phyloP scores from a whole-genome alignment of 2,797 vertebrate genomes.

The Tokudaia muenninki region DNA sequence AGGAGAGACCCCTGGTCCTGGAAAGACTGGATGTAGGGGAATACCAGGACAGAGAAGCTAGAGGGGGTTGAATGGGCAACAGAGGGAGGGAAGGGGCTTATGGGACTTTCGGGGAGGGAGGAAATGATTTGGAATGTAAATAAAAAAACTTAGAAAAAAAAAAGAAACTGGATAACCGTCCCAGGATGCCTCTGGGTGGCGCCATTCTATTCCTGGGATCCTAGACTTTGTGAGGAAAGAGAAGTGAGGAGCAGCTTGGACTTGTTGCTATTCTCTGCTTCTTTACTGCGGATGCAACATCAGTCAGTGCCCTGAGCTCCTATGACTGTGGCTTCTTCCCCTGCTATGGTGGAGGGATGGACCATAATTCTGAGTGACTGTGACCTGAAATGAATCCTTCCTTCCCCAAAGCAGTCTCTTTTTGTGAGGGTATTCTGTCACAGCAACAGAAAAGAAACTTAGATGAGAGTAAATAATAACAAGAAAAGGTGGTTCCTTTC shows the following conservation, averaged over 20 bases:
- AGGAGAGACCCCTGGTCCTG: too few species aligned
- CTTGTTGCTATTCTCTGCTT: neutral
- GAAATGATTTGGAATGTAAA: too few species aligned
- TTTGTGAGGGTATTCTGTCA: neutral
- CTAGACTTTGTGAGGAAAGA: neutral
- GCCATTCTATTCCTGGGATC: neutral
- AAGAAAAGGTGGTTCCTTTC: neutral
- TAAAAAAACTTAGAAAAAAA: too few species aligned
- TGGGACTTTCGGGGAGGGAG: too few species aligned
- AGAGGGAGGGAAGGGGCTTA: too few species aligned
- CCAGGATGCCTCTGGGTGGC: neutral
- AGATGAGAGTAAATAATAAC: neutral
- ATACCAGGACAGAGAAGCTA: too few species aligned
- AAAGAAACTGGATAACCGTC: neutral
- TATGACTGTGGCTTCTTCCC: neutral
- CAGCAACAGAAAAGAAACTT: too few species aligned
- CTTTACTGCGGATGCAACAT: neutral
- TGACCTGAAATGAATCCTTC: neutral
- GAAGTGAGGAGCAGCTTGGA: neutral
- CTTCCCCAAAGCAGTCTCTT: neutral
- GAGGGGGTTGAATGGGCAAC: too few species aligned
- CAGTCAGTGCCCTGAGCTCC: neutral
- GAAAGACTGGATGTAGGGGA: too few species aligned
- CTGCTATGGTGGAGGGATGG: neutral
- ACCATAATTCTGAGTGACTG: neutral